These are phyloP conservation scores for Salvelinus alpinus DNA, from an alignment of 2,113 vertebrate species.

Conservation along the genomic window DNA sequence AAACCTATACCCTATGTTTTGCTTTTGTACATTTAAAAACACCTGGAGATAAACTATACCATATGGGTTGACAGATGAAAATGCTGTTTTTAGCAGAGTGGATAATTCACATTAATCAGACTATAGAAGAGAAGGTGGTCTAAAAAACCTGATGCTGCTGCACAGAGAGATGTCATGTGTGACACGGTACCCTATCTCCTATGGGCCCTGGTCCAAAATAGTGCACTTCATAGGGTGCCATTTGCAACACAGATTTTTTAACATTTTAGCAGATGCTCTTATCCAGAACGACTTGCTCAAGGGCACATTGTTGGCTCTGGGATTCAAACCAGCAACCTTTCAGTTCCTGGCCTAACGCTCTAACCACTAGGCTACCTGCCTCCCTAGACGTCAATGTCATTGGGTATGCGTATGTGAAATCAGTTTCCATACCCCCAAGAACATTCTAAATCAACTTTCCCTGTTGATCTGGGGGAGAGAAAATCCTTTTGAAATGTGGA, in stretches of 20 bases:
- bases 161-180: neutral
- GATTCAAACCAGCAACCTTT: no score
- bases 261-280: no score
- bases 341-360: no score
- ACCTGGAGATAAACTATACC: neutral
- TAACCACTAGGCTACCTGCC: no score
- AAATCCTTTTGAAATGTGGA: constrained; percentile 30
- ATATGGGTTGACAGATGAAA: constrained; percentile 32
- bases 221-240: no score
- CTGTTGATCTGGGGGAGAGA: constrained; percentile 19
- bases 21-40: no score
- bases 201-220: no score
- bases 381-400: constrained; percentile 1
- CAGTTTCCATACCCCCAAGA: constrained; percentile 16
- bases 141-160: neutral
- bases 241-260: no score
- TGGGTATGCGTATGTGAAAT: constrained; percentile 16
- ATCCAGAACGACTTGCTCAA: no score
- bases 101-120: constrained; percentile 24
- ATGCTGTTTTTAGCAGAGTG: neutral
- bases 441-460: constrained; percentile 36
- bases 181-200: no score
- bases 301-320: no score
- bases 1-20: neutral
- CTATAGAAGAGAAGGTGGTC: constrained; percentile 12